Conservation (phyloP, 2,888 invertebrate genomes). For the Acrocyrtus sp. region DNA sequence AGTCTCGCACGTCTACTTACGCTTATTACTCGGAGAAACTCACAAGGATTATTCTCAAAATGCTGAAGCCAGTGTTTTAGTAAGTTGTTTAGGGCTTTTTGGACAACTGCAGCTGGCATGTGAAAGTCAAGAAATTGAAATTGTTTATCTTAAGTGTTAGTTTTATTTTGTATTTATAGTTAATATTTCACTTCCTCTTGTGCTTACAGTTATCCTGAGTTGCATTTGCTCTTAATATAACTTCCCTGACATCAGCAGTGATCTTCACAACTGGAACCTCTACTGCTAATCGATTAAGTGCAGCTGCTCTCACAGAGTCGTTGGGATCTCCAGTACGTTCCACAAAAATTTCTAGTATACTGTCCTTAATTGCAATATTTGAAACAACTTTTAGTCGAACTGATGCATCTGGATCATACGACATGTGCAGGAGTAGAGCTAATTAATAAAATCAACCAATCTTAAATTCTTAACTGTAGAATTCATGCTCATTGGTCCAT, state of each 20-base stretch:
- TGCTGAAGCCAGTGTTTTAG: slow-evolving; percentile 18
- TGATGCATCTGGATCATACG: slow-evolving; percentile 9
- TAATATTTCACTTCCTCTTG: too few relatives aligned
- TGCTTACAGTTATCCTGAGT: slow-evolving; percentile 21
- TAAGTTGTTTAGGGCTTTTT: slow-evolving; percentile 6
- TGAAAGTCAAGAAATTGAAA: not conserved
- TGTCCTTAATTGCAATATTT: slow-evolving; percentile 14
- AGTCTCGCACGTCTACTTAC: slow-evolving; percentile 18
- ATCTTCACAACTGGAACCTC: slow-evolving; percentile 10
- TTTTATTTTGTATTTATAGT: too few relatives aligned
- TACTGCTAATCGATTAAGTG: slow-evolving; percentile 9
- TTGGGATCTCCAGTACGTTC: slow-evolving; percentile 36
- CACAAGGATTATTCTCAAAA: slow-evolving; percentile 24
- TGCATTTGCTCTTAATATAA: slow-evolving; percentile 25
- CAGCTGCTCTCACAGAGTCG: slow-evolving; percentile 18
- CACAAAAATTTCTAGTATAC: slow-evolving; percentile 12
- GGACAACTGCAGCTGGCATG: slow-evolving; percentile 19
- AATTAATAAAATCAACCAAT: not conserved
- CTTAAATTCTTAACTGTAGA: too few relatives aligned
- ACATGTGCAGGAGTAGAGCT: slow-evolving; percentile 18
- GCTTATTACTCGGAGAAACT: slow-evolving; percentile 31
- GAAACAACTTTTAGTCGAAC: slow-evolving; percentile 25
- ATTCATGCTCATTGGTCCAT: not conserved
- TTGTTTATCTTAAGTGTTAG: too few relatives aligned
- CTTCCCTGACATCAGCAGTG: slow-evolving; percentile 34